These are phyloP conservation scores for Trochalopteron elliotii DNA, from an alignment of 2,113 vertebrate species.

Conservation along the genomic window DNA sequence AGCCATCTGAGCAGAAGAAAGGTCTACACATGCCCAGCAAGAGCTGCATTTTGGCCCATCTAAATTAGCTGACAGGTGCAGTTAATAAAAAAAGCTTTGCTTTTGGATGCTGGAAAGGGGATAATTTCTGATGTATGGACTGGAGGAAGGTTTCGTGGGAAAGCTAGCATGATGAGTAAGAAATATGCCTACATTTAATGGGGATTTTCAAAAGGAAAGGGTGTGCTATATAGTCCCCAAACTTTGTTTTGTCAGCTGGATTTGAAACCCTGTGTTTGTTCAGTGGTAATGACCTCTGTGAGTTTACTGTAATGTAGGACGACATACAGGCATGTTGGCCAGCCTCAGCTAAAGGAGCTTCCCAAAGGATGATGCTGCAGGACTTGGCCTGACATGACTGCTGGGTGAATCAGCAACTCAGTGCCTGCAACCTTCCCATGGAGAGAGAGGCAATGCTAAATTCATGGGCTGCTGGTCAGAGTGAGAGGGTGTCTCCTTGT, in stretches of 20 bases:
- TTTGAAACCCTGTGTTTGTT: neutral
- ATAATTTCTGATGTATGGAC: neutral
- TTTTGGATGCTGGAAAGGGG: neutral
- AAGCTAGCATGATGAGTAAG: neutral
- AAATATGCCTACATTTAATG: neutral
- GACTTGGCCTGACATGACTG: neutral
- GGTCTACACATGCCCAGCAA: neutral
- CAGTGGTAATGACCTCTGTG: neutral
- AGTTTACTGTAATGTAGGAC: neutral
- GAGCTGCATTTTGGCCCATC: neutral
- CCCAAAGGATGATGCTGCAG: neutral
- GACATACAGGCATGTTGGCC: neutral
- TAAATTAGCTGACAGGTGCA: neutral
- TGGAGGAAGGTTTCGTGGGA: neutral
- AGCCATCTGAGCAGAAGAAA: neutral
- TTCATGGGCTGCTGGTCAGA: neutral
- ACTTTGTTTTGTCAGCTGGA: constrained; percentile 10
- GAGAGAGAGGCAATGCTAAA: neutral
- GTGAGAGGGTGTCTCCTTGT: neutral
- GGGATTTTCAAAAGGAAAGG: neutral
- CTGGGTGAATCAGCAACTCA: neutral
- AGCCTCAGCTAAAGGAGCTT: neutral
- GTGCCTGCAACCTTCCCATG: neutral
- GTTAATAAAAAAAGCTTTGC: neutral
- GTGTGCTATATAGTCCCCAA: neutral